These are phyloP conservation scores for Rhyacichthys aspro DNA, from an alignment of 2,797 vertebrate species.

Conservation along the genomic window DNA sequence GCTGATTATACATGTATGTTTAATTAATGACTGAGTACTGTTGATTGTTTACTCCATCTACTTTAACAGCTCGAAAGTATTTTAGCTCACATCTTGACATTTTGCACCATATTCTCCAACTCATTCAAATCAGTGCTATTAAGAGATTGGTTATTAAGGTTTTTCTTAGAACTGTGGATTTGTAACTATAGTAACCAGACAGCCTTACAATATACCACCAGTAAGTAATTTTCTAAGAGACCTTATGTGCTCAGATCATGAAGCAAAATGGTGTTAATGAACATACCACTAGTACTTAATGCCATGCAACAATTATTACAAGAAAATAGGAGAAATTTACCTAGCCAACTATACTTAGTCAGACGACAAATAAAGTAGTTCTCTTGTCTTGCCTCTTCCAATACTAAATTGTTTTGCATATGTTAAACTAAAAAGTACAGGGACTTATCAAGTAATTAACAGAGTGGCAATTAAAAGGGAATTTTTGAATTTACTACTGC, in stretches of 20 bases:
- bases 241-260: slow-evolving; percentile 19
- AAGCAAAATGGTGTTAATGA: slow-evolving; percentile 7
- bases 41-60: slow-evolving; percentile 34
- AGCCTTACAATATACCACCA: slow-evolving; percentile 41
- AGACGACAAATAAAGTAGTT: too few species aligned
- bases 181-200: slow-evolving; percentile 75
- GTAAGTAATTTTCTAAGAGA: slow-evolving; percentile 20
- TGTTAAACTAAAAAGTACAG: too few species aligned
- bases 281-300: background rate
- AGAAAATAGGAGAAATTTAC: too few species aligned
- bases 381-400: too few species aligned
- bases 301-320: background rate
- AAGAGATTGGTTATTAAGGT: slow-evolving; percentile 51
- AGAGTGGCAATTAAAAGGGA: too few species aligned
- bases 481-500: too few species aligned
- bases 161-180: slow-evolving; percentile 60
- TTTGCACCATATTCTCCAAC: slow-evolving; percentile 46
- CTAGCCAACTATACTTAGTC: too few species aligned
- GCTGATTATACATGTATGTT: slow-evolving; percentile 23
- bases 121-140: slow-evolving; percentile 46
- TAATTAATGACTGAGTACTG: slow-evolving; percentile 20
- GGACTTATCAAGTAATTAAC: too few species aligned
- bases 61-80: slow-evolving; percentile 34
- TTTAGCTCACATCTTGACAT: slow-evolving; percentile 32
- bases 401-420: too few species aligned